phyloP scores from a whole-genome alignment of 1,140 invertebrate genomes.

The Drosophila quadrilineata region DNA sequence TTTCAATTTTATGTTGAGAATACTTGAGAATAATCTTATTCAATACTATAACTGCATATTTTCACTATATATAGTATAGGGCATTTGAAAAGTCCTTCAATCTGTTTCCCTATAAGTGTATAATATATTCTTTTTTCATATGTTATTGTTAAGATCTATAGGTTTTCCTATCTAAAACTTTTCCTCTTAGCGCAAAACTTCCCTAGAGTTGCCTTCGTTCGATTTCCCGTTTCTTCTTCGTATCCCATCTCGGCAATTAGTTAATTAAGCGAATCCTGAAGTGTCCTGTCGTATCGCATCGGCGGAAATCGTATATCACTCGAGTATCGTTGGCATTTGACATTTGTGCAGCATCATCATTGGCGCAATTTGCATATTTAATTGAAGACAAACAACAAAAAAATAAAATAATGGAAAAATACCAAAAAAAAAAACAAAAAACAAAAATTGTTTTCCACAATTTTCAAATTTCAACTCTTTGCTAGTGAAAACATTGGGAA shows the following conservation, averaged over 20 bases:
- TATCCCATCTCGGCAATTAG: slow-evolving; percentile 47
- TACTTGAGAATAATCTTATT: too few species aligned
- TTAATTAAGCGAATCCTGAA: slow-evolving; percentile 67
- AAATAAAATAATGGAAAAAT: too few species aligned
- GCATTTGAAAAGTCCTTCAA: background rate
- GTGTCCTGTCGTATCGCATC: slow-evolving; percentile 35
- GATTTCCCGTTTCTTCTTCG: background rate
- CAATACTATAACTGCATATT: too few species aligned
- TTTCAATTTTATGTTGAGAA: too few species aligned
- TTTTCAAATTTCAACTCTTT: slow-evolving; percentile 25
- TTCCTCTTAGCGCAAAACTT: too few species aligned
- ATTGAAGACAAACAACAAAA: too few species aligned
- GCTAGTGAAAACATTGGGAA: slow-evolving; percentile 48
- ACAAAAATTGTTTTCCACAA: slow-evolving; percentile 16
- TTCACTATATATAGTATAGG: too few species aligned
- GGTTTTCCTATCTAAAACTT: background rate
- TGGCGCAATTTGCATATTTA: slow-evolving; percentile 72
- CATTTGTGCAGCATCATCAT: slow-evolving; percentile 69
- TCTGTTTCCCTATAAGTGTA: too few species aligned
- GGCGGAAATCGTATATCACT: slow-evolving; percentile 38
- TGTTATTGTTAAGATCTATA: too few species aligned
- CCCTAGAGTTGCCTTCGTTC: too few species aligned
- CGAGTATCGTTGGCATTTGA: slow-evolving; percentile 35
- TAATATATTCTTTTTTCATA: too few species aligned
- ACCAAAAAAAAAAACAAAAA: too few species aligned